Evolutionary conservation across 2,797 vertebrate genomes (phyloP), one percentile per base, ranked within the genome.

Genomic region (Artibeus jamaicensis): DNA sequence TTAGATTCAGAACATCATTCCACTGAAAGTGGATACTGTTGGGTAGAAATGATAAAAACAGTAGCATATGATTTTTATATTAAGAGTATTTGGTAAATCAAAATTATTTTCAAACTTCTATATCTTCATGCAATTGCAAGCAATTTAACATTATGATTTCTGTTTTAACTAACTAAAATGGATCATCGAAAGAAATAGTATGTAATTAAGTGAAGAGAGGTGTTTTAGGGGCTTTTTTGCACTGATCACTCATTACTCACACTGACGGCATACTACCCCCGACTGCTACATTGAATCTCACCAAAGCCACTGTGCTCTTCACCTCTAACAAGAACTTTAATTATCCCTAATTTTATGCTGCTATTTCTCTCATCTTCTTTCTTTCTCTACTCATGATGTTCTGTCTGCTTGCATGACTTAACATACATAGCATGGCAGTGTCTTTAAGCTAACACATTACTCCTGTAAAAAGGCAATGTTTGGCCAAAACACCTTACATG

Each of bases 401-500:
- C 34, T 95, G 71, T 78, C 93, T 74, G 39, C 65, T 78, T 89
- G 34, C 19, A 76, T 68, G 94, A 73, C 32, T 97, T 98, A 82
- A 90, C 93, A 95, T 92, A 55, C 84, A 70, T 57, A 93, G 39
- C 87, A 70, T 57, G 79, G 39, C 53, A 79, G 37, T 94, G 53
- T 32, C 67, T 98, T 97, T 96, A 96, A 96, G 34, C 74, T 68
- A 92, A 90, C 39, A 95, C 29, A 22, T 74, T 90, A 93, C 88
- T 97, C 95, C 92, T 34, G 85, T 77, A 96, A n/a, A 95, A 88
- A 97, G 84, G 89, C 37, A 97, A 85, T 95, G 50, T 96, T 97
- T 96, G 93, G 86, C 86, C 97, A 97, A 97, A 97, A 96, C 96
- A 93, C 65, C 78, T 97, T 97, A 93, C 18, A 39, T 90, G 71